A percentile compares a stretch with the other conserved stretches of the same genome.
phyloP scores from a whole-genome alignment of 2,113 vertebrate species.

The Eulacestoma nigropectus region DNA sequence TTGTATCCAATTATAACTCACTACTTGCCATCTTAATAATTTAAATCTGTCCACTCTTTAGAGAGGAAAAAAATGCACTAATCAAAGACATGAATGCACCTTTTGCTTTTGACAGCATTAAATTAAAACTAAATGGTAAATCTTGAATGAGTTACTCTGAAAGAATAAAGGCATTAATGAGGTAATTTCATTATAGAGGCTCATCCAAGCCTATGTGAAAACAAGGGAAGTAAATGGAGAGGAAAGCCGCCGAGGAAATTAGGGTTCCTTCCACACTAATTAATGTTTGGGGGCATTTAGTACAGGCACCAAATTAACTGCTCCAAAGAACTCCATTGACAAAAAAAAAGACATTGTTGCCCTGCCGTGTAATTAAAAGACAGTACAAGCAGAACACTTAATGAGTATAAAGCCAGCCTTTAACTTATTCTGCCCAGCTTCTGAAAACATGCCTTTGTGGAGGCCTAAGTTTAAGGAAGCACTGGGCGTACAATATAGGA shows the following conservation, averaged over 20 bases:
- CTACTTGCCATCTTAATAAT: constrained; percentile 93
- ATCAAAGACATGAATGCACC: constrained; percentile 80
- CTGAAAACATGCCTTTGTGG: constrained; percentile 81
- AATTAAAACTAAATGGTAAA: constrained; percentile 88
- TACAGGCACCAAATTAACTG: constrained; percentile 95
- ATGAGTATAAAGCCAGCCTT: constrained; percentile 89
- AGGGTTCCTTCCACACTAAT: constrained; percentile 97
- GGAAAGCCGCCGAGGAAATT: constrained; percentile 86
- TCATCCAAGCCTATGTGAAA: constrained; percentile 84
- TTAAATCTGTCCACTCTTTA: constrained; percentile 88
- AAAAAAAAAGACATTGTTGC: constrained; percentile 90
- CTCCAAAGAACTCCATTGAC: constrained; percentile 87
- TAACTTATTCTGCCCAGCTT: constrained; percentile 73
- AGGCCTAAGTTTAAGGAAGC: constrained; percentile 86
- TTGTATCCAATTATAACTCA: constrained; percentile 98
- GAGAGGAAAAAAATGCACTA: constrained; percentile 69
- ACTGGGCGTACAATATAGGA: constrained; percentile 85
- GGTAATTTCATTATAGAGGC: constrained; percentile 93
- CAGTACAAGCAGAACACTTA: constrained; percentile 87
- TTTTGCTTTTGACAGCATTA: constrained; percentile 83
- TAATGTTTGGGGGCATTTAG: constrained; percentile 91
- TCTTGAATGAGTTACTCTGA: constrained; percentile 89
- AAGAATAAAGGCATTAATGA: constrained; percentile 90
- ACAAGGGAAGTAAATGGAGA: constrained; percentile 81
- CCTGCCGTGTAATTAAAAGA: constrained; percentile 88